Percentiles rank a stretch among this genome's conserved stretches.
phyloP scores from a whole-genome alignment of 2,113 vertebrate species.

The Muscicapa adusta region DNA sequence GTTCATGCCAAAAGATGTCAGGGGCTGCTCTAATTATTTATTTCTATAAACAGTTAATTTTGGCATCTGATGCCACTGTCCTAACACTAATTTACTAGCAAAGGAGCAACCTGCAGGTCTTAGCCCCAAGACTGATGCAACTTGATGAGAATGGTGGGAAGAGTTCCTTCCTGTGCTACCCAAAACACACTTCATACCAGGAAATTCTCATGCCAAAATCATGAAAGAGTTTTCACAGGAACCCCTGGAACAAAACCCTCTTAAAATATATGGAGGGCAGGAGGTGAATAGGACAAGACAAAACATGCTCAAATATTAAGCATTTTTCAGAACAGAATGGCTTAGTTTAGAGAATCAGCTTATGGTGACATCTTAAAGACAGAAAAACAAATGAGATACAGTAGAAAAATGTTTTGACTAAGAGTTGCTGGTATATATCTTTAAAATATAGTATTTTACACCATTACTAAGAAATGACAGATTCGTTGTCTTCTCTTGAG shows the following conservation, averaged over 20 bases:
- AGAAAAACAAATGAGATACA: not conserved
- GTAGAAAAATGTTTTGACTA: not conserved
- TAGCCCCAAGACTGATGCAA: not conserved
- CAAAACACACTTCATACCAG: not conserved
- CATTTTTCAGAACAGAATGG: not conserved
- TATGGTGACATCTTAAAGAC: not conserved
- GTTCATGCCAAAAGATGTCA: not conserved
- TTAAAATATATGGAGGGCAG: not conserved
- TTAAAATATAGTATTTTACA: not conserved
- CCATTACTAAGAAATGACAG: not conserved
- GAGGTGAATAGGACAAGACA: not conserved
- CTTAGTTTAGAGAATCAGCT: not conserved
- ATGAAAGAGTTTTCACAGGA: not conserved
- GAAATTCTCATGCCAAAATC: not conserved
- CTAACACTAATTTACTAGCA: not conserved
- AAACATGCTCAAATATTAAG: not conserved
- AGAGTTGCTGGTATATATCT: not conserved
- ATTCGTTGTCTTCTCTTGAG: not conserved
- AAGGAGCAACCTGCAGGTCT: not conserved
- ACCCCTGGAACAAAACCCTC: not conserved
- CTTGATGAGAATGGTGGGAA: not conserved
- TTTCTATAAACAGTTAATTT: not conserved
- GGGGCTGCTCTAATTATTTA: not conserved
- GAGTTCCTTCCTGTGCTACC: not conserved
- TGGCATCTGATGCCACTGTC: not conserved